Base-by-base conservation (phyloP, 2,888 invertebrate species). In the Lasioglossum vierecki region DNA sequence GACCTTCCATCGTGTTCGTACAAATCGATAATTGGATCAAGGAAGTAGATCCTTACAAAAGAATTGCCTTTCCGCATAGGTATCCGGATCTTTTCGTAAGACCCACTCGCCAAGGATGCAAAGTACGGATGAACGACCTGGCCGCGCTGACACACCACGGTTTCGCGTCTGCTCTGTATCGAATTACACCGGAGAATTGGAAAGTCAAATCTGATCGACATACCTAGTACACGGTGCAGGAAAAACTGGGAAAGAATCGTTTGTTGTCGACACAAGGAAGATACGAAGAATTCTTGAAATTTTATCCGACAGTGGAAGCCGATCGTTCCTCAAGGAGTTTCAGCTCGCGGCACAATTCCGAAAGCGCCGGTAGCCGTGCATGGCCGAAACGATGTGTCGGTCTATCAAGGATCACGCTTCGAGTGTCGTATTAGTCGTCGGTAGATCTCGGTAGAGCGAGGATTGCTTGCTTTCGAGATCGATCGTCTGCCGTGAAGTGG, bases 371-470 rank as follows among this genome's bases (percentile, higher is more conserved):
- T 9, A 72, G 26, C 26, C 46, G 49, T 13, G 15, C 53, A 30
- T n/a, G 60, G 39, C 39, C 72, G 76, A 71, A 73, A 71, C 76
- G 82, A 81, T 46, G 75, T 57, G 75, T 57, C 49, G 39, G 70
- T 82, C 71, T 70, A 82, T 63, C 86, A 86, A 86, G 80, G 86
- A 83, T 83, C 22, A 18, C 68, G 85, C 80, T 78, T 9, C 26
- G 63, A 80, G 80, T 74, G 41, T 74, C 30, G 46, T 68, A 57
- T 85, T 84, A 83, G 79, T 83, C 53, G 73, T 18, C 57, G 75
- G 68, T 76, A 78, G 85, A 85, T 82, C 57, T 74, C 30, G 70
- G 74, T 41, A 13, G 66, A 68, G 84, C 79, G 73, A 26, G 60
- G 63, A 71, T 85, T 49, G 83, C 30, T 66, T 35, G 68, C 41